Percentiles rank a stretch among this genome's conserved stretches.
Conservation (phyloP, 2,888 invertebrate species). For the Dicyrtomina minuta region DNA sequence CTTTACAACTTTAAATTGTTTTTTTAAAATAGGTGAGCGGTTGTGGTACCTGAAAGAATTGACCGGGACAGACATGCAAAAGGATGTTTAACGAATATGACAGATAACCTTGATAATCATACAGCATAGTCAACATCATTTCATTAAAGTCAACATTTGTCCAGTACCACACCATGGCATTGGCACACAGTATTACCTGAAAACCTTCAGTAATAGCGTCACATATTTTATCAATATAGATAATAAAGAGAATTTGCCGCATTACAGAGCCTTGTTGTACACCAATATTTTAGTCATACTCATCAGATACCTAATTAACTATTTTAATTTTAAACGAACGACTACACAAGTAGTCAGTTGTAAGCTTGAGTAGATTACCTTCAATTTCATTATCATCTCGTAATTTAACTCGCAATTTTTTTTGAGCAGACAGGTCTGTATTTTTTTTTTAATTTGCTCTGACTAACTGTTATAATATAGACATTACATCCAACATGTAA, state of each 20-base stretch:
- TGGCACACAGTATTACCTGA: conserved; percentile 30
- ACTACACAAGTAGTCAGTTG: conserved; percentile 10
- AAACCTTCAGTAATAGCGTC: conserved; percentile 4
- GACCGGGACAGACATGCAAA: no score
- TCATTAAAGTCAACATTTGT: neutral
- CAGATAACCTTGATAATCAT: no score
- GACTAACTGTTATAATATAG: no score
- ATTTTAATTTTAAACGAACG: conserved; percentile 18
- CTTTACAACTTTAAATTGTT: no score
- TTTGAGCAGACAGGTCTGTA: no score
- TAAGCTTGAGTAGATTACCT: conserved; percentile 18
- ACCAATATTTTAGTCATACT: conserved; percentile 16
- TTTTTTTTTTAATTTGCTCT: no score
- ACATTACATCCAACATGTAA: no score
- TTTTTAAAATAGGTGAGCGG: no score
- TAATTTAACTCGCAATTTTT: conserved; percentile 42
- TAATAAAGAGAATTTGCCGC: conserved; percentile 31
- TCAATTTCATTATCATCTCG: conserved; percentile 28
- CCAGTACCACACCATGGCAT: conserved; percentile 30
- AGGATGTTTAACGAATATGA: no score
- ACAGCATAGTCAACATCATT: neutral
- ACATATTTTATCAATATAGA: conserved; percentile 29
- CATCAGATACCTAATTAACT: neutral
- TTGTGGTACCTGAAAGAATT: no score
- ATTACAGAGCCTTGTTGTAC: conserved; percentile 34